Base-by-base conservation (phyloP, 2,888 invertebrate species). In the Caradrina clavipalpis region DNA sequence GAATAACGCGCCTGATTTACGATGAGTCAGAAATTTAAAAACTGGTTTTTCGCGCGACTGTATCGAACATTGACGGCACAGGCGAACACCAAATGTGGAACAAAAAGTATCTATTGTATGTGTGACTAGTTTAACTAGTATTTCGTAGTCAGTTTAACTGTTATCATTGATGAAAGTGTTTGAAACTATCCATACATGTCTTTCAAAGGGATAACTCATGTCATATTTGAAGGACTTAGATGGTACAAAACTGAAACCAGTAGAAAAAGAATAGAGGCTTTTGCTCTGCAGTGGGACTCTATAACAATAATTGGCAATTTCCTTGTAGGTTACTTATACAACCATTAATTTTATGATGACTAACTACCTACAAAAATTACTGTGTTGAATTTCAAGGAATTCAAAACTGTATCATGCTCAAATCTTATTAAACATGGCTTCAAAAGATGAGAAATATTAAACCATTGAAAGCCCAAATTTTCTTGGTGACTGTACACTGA, bases 11-110 rank as follows among this genome's bases (percentile, higher is more conserved):
- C 78, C 82, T 87, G 87, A 87, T 88, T 87, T 87, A 88, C 82
- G 86, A 89, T 93, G 91, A 94, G 80, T 93, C 91, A 91, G 82
- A 87, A 87, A 86, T 85, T 88, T 89, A 68, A 84, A 87, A 93
- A 94, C 94, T 83, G 89, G 93, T 94, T 95, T 88, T 90, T 87
- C 74, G 84, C 82, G 70, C 65, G 73, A 82, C 81, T 82, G 85
- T 82, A 69, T 87, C 83, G 83, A 84, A 86, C 82, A 86, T 86
- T 87, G 87, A 84, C 84, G 85, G 83, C 78, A 80, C 67, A 66
- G 78, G 78, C 79, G 78, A 80, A 80, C 79, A 59, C 79, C 76
- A 85, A 89, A 92, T 89, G 90, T 91, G 82, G 91, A 84, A 88
- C 90, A 88, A 68, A 68, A 77, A 58, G 10, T 60, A 65, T 64